phyloP scores from a whole-genome alignment of 2,113 vertebrate genomes.

The Oreocharis arfaki region DNA sequence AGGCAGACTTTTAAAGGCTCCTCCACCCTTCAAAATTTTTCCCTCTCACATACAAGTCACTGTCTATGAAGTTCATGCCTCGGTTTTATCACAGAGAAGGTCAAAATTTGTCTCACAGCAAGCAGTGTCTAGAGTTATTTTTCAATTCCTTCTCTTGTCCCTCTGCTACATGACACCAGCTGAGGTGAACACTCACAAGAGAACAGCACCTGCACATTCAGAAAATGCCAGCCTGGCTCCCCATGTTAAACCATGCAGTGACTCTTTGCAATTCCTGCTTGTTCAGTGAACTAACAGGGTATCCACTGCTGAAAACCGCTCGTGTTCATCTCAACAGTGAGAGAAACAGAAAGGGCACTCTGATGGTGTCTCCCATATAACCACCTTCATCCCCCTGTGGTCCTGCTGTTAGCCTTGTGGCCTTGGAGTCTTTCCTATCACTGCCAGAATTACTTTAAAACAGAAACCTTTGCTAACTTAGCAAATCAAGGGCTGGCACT shows the following conservation, averaged over 20 bases:
- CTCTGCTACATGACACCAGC: background rate
- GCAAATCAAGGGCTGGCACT: background rate
- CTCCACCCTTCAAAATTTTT: background rate
- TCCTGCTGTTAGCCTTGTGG: background rate
- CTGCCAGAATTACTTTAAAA: background rate
- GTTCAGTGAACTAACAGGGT: background rate
- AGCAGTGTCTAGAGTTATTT: background rate
- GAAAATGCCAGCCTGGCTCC: background rate
- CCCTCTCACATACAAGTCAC: background rate
- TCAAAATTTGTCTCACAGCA: background rate
- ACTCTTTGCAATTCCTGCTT: background rate
- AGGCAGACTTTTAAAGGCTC: background rate
- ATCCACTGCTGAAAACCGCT: background rate
- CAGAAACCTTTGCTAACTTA: background rate
- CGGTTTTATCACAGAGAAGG: background rate
- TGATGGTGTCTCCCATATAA: background rate
- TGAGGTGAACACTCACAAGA: background rate
- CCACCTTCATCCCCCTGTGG: background rate
- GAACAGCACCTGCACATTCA: background rate
- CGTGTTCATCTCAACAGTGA: background rate
- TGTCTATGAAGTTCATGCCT: background rate
- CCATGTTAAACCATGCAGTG: background rate
- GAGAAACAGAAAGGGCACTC: background rate
- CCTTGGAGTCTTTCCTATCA: background rate
- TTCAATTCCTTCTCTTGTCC: background rate